Percentiles rank a stretch among this genome's conserved stretches.
Evolutionary conservation across 1,140 invertebrate genomes (phyloP).

Genomic region (Trissolcus basalis): DNA sequence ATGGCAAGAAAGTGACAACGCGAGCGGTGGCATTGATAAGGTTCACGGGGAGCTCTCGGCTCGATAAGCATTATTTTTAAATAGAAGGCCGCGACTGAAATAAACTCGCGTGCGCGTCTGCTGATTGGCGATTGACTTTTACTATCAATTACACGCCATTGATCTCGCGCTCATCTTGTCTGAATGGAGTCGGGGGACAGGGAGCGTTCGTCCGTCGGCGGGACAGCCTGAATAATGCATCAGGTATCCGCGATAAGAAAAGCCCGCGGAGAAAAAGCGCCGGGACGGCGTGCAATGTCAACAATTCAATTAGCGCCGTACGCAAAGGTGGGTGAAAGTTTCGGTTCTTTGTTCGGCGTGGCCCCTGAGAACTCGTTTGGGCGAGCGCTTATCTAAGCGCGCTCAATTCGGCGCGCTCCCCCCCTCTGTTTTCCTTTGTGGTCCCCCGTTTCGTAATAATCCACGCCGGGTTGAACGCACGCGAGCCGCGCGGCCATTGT

Average conservation of each 20-base stretch:
- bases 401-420: background rate
- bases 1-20: background rate
- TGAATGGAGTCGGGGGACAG: no score
- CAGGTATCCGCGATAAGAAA: no score
- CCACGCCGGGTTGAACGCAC: no score
- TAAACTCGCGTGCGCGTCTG: background rate
- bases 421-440: background rate
- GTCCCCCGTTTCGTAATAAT: background rate
- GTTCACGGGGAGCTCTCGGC: background rate
- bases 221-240: background rate
- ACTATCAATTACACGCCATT: slow-evolving; percentile 41
- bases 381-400: background rate
- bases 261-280: no score
- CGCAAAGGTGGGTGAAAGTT: background rate
- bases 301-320: background rate
- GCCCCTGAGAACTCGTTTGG: background rate
- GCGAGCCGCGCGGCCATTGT: background rate
- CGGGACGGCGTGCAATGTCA: no score
- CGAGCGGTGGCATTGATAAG: slow-evolving; percentile 29
- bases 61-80: slow-evolving; percentile 32
- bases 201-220: no score
- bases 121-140: slow-evolving; percentile 14
- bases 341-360: background rate
- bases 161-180: slow-evolving; percentile 4
- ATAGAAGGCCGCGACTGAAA: slow-evolving; percentile 12